A percentile compares a stretch with the other conserved stretches of the same genome.
Evolutionary conservation across 2,113 vertebrate species (phyloP).

Genomic region (Lepisosteus oculatus): DNA sequence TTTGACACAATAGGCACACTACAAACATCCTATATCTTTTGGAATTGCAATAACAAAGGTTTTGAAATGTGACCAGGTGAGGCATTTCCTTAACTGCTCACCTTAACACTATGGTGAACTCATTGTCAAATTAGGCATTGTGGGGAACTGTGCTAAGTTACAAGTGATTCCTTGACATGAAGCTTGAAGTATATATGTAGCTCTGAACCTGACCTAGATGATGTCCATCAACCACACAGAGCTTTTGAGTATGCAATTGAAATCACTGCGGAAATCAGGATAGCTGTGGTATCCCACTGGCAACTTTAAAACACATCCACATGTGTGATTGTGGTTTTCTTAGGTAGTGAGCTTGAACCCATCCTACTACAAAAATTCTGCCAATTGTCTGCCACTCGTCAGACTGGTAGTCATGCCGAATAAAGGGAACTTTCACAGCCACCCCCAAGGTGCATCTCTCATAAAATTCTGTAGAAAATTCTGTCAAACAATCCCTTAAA

Average conservation of each 20-base stretch:
- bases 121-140: too few species aligned
- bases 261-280: conserved; percentile 28
- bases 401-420: conserved; percentile 23
- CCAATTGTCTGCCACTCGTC: conserved; percentile 25
- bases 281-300: conserved; percentile 25
- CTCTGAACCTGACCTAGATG: not conserved
- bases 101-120: too few species aligned
- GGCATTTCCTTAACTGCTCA: too few species aligned
- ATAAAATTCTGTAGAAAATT: conserved; percentile 30
- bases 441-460: conserved; percentile 21
- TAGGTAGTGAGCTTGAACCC: conserved; percentile 20
- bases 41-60: too few species aligned
- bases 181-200: too few species aligned
- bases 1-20: too few species aligned
- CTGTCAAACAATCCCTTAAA: conserved; percentile 25
- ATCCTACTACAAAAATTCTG: conserved; percentile 22
- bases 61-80: too few species aligned
- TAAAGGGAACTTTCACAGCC: conserved; percentile 19
- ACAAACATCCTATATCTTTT: too few species aligned
- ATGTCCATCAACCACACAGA: conserved; percentile 31
- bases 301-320: conserved; percentile 19
- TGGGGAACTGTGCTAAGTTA: too few species aligned
- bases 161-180: too few species aligned
- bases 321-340: conserved; percentile 21
- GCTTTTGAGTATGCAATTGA: conserved; percentile 21